Conservation (phyloP, 2,113 vertebrate species). For the Colaptes auratus region DNA sequence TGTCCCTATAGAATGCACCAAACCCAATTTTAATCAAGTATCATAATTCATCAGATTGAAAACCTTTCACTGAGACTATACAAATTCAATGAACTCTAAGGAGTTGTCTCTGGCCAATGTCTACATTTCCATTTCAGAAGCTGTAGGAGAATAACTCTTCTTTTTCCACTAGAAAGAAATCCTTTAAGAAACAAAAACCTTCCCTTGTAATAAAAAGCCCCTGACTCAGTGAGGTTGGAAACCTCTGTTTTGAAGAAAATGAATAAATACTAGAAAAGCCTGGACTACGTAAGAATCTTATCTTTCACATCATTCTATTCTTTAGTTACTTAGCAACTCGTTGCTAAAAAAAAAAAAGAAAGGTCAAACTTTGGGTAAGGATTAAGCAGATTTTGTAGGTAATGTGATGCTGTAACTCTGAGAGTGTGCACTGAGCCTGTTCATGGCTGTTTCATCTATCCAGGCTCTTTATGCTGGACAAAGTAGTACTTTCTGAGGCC, state of each 20-base stretch:
- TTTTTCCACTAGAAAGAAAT: background rate
- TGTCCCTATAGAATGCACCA: background rate
- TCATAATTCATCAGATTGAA: background rate
- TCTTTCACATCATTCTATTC: background rate
- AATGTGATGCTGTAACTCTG: background rate
- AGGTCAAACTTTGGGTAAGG: background rate
- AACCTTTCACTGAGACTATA: background rate
- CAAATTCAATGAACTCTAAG: background rate
- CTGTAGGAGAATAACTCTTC: background rate
- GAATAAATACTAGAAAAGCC: background rate
- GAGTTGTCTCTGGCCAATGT: background rate
- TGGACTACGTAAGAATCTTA: background rate
- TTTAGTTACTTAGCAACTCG: background rate
- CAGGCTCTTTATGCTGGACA: background rate
- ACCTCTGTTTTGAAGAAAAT: background rate
- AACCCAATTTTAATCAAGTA: background rate
- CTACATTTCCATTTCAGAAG: background rate
- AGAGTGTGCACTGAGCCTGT: background rate
- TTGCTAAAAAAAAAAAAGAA: background rate
- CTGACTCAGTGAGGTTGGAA: background rate
- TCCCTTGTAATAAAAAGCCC: background rate
- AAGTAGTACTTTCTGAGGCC: background rate
- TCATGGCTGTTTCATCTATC: background rate
- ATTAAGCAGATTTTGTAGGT: background rate
- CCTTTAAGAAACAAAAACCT: background rate